These are phyloP conservation scores for Carpatolechia fugitivella DNA, from an alignment of 2,888 invertebrate genomes.

Conservation along the genomic window DNA sequence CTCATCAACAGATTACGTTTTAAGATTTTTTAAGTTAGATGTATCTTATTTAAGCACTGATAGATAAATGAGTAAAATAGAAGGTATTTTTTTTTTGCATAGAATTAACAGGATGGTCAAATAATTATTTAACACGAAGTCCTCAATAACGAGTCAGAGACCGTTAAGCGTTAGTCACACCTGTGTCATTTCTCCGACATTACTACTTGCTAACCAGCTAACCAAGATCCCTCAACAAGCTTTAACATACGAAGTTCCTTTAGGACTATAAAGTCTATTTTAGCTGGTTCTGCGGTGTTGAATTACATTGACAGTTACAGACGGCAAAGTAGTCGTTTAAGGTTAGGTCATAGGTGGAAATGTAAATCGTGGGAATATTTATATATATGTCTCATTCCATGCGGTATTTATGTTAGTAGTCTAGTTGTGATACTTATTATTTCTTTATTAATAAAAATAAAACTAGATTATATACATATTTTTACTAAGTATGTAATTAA, in stretches of 20 bases:
- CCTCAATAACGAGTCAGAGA: conserved; percentile 34
- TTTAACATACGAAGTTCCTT: not conserved
- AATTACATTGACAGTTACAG: conserved; percentile 65
- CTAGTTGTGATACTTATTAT: not conserved
- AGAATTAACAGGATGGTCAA: too few relatives aligned
- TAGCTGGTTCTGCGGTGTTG: conserved; percentile 40
- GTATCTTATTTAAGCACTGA: too few relatives aligned
- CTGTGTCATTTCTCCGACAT: conserved; percentile 56
- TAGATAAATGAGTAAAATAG: too few relatives aligned
- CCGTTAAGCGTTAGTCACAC: conserved; percentile 64
- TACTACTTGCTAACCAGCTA: conserved; percentile 44
- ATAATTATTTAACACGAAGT: not conserved
- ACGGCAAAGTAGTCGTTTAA: conserved; percentile 51
- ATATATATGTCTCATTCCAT: conserved; percentile 3
- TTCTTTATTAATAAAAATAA: not conserved
- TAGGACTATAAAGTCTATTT: conserved; percentile 31
- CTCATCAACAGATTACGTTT: too few relatives aligned
- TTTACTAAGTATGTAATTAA: too few relatives aligned
- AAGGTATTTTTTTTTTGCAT: too few relatives aligned
- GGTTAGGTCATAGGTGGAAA: conserved; percentile 64
- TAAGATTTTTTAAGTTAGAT: too few relatives aligned
- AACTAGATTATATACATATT: too few relatives aligned
- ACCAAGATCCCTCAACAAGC: conserved; percentile 29
- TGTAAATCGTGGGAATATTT: conserved; percentile 59
- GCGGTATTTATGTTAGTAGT: not conserved